Percentiles rank a stretch among this genome's conserved stretches.
These are phyloP conservation scores for Tautogolabrus adspersus DNA, from an alignment of 2,113 vertebrate species.

Conservation along the genomic window DNA sequence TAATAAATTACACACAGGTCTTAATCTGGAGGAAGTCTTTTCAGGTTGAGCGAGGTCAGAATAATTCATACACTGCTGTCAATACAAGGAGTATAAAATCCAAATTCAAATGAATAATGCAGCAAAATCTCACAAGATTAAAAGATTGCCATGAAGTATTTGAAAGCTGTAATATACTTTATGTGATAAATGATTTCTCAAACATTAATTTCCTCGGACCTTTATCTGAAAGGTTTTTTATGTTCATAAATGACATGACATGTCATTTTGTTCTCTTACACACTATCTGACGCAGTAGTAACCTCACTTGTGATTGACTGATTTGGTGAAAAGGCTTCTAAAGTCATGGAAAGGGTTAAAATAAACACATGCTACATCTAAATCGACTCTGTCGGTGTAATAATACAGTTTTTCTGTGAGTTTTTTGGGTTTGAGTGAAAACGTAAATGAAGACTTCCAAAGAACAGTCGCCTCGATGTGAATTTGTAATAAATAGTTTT, in stretches of 20 bases:
- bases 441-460: not conserved
- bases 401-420: too few species aligned
- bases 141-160: not conserved
- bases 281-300: too few species aligned
- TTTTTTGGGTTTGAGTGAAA: too few species aligned
- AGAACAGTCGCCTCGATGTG: not conserved
- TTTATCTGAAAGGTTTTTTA: not conserved
- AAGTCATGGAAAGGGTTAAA: not conserved
- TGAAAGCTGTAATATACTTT: not conserved
- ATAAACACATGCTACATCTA: not conserved
- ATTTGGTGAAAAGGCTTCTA: too few species aligned
- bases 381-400: not conserved
- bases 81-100: too few species aligned
- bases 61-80: not conserved
- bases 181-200: too few species aligned
- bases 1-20: too few species aligned
- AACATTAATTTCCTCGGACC: not conserved
- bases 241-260: too few species aligned
- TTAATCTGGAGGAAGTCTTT: too few species aligned
- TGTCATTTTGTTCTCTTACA: too few species aligned
- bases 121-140: not conserved
- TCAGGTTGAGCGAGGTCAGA: too few species aligned
- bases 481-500: not conserved
- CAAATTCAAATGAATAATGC: not conserved
- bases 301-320: too few species aligned